These are phyloP conservation scores for Cantharis lateralis DNA, from an alignment of 2,888 invertebrate species.

Conservation along the genomic window DNA sequence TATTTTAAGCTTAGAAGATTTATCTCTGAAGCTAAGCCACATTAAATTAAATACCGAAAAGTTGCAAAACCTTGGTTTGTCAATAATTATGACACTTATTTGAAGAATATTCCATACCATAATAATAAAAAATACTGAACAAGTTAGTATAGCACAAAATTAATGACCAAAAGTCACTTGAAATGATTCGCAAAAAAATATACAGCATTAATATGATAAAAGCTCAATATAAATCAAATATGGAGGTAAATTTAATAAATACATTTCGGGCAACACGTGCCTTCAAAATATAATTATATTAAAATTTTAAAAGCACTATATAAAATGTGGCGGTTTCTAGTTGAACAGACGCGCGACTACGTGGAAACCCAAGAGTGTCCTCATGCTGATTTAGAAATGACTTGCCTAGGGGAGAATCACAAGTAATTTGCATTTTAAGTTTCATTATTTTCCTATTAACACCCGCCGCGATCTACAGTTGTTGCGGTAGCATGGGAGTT, in stretches of 20 bases:
- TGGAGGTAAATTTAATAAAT: neutral
- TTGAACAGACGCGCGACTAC: constrained; percentile 29
- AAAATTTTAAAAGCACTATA: constrained; percentile 23
- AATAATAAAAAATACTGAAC: neutral
- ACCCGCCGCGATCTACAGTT: constrained; percentile 36
- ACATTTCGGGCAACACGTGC: constrained; percentile 5
- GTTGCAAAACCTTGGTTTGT: neutral
- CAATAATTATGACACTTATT: neutral
- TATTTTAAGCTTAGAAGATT: too few species aligned
- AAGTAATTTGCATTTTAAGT: constrained; percentile 40
- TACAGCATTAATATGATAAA: neutral
- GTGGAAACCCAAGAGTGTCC: constrained; percentile 35
- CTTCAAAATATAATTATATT: constrained; percentile 18
- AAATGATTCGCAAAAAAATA: neutral
- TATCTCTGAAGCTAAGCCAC: too few species aligned
- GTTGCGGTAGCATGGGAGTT: constrained; percentile 29
- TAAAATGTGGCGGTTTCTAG: constrained; percentile 33
- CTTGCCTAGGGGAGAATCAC: constrained; percentile 37
- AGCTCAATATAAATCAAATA: neutral
- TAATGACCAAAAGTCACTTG: neutral
- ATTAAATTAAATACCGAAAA: neutral
- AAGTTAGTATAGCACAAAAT: neutral
- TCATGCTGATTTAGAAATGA: constrained; percentile 36
- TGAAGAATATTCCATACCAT: neutral
- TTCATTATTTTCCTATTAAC: constrained; percentile 40